These are phyloP conservation scores for Zoanthus solanderi DNA, from an alignment of 92 coral and sea anemone genomes.

Conservation along the genomic window DNA sequence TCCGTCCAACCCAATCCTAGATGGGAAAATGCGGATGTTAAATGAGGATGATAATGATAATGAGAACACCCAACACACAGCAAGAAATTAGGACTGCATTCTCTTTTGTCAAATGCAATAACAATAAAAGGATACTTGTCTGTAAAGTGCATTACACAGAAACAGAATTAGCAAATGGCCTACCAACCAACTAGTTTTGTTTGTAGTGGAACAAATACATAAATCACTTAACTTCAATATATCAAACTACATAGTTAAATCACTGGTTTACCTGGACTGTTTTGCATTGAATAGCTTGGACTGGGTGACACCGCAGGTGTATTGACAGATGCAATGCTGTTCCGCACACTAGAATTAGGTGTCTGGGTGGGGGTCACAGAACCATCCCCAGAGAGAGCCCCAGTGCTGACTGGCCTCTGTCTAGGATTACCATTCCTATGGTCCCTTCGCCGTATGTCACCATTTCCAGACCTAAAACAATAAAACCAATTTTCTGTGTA, in stretches of 20 bases:
- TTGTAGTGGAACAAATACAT: too few relatives aligned
- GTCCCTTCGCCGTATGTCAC: slow-evolving; percentile 81
- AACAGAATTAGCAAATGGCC: too few relatives aligned
- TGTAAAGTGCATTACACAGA: too few relatives aligned
- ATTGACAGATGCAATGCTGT: slow-evolving; percentile 39
- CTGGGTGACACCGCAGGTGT: not conserved
- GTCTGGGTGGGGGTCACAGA: slow-evolving; percentile 7
- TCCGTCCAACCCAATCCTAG: too few relatives aligned
- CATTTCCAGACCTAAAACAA: slow-evolving; percentile 23
- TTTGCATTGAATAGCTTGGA: not conserved
- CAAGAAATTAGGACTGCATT: too few relatives aligned
- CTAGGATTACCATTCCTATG: slow-evolving; percentile 53
- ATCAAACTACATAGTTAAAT: not conserved
- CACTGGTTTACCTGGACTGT: not conserved
- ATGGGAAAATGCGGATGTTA: too few relatives aligned
- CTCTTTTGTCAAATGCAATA: too few relatives aligned
- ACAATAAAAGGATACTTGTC: too few relatives aligned
- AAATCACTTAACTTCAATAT: too few relatives aligned
- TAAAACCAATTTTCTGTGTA: not conserved
- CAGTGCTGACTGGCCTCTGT: slow-evolving; percentile 73
- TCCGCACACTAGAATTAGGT: slow-evolving; percentile 41
- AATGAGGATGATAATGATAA: too few relatives aligned
- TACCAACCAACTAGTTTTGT: too few relatives aligned
- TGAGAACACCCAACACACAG: too few relatives aligned
- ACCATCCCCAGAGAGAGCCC: slow-evolving; percentile 66